Evolutionary conservation across 2,113 vertebrate species (phyloP), one percentile per base, ranked within the genome.

Genomic region (Tringa solitaria): DNA sequence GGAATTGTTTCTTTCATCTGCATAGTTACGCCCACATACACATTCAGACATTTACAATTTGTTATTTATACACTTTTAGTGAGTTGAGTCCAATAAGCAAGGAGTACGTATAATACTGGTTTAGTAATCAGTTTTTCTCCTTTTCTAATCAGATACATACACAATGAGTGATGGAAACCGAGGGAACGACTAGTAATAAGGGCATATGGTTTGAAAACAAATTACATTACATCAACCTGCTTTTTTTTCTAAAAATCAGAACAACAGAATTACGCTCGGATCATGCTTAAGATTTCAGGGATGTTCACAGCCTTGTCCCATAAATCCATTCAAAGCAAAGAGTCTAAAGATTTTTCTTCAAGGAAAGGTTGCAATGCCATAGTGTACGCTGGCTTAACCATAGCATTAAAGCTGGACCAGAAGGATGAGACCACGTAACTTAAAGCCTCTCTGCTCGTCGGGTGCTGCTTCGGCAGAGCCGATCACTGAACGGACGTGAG

Each of bases 201-300:
- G 39, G 43, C 12, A 56, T 16, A 75, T 0, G 0, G 17, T 45
- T 84, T 32, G 26, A 79, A 87, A 85, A 57, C 2, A 68, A 70
- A 60, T 28, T 21, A 73, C 15, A 63, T 63, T 23, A 75, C 72
- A 75, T 65, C 14, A 70, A 19, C 54, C 57, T 84, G 30, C 8
- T 75, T 73, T 83, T 79, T 79, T 22, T 22, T 46, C 59, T 77
- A 61, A 87, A 67, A 87, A 68, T 43, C 51, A 77, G 46, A 95
- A 24, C 15, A 81, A 70, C 26, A 75, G 41, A 84, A 67, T 41
- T 35, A 79, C 53, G 53, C 33, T 16, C 16, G 33, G 26, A 26
- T 87, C 10, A 51, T 7, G 11, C 73, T 84, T 76, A 72, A 35
- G 33, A 61, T 26, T 65, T 70, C 51, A 67, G 26, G 4, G 30